These are phyloP conservation scores for Zelostemma sp. DNA, from an alignment of 1,140 invertebrate species.

Conservation along the genomic window DNA sequence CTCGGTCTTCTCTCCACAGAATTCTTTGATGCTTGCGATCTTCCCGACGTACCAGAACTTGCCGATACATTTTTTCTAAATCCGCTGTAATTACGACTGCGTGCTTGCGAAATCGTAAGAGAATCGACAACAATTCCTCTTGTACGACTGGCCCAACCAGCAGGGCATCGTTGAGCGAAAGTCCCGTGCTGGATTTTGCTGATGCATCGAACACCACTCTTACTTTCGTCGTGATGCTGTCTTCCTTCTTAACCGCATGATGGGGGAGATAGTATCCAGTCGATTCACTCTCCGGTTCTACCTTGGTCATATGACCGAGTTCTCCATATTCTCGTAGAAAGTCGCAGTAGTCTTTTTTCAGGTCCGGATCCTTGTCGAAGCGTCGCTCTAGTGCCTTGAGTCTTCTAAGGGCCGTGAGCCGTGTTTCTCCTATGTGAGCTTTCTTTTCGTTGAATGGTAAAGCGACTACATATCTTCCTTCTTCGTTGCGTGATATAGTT, in stretches of 20 bases:
- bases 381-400: neutral
- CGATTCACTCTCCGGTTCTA: neutral
- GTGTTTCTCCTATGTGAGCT: constrained; percentile 24
- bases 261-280: constrained; percentile 15
- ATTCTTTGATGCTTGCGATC: constrained; percentile 1
- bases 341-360: constrained; percentile 30
- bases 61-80: constrained; percentile 1
- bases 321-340: constrained; percentile 51
- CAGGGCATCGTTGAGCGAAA: neutral
- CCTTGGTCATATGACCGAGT: constrained; percentile 39
- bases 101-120: neutral
- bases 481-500: constrained; percentile 21
- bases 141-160: neutral
- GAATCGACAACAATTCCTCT: neutral
- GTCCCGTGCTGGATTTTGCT: neutral
- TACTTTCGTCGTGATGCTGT: constrained; percentile 6
- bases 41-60: neutral
- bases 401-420: constrained; percentile 13
- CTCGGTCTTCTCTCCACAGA: neutral
- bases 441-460: constrained; percentile 44
- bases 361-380: neutral
- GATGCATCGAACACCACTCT: neutral
- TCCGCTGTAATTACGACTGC: neutral
- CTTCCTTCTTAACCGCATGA: constrained; percentile 7
- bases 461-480: constrained; percentile 39